Conservation (phyloP, 2,113 vertebrate species). For the Entosphenus tridentatus region DNA sequence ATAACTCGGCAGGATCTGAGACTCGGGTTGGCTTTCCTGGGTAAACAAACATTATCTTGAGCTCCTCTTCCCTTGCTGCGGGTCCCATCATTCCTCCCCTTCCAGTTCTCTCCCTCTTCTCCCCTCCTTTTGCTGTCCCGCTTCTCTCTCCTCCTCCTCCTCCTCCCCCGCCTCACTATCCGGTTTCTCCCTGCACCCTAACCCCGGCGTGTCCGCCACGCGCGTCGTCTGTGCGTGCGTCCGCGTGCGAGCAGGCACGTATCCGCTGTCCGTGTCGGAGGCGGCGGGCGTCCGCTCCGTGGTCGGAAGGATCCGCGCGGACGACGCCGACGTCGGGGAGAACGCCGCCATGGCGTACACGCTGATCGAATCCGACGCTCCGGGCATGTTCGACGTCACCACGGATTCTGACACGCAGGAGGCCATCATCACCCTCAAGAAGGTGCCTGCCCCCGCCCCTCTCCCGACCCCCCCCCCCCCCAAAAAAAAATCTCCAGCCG, state of each 20-base stretch:
- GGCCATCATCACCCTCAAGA: constrained; percentile 53
- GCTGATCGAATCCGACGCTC: constrained; percentile 50
- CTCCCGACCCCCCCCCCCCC: neutral
- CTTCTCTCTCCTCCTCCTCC: too few species aligned
- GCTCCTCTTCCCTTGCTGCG: too few species aligned
- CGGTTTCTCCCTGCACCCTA: too few species aligned
- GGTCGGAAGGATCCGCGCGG: constrained; percentile 47
- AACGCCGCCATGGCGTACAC: constrained; percentile 67
- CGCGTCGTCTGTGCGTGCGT: too few species aligned
- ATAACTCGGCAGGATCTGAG: too few species aligned
- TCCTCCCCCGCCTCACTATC: too few species aligned
- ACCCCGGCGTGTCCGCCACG: too few species aligned
- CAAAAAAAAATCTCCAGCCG: neutral
- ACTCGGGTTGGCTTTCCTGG: too few species aligned
- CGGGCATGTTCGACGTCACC: constrained; percentile 47
- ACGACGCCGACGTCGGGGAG: constrained; percentile 49
- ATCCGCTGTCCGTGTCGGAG: constrained; percentile 55
- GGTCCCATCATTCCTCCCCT: too few species aligned
- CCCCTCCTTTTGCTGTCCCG: too few species aligned
- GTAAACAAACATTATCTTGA: too few species aligned
- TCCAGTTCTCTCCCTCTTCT: too few species aligned
- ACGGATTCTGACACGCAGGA: constrained; percentile 64
- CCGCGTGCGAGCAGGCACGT: constrained; percentile 27
- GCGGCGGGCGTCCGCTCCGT: constrained; percentile 28
- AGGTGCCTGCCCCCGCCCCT: constrained; percentile 26